Evolutionary conservation across 2,113 vertebrate genomes (phyloP), one percentile per base, ranked within the genome.

Genomic region (Gnathonemus longibarbis): DNA sequence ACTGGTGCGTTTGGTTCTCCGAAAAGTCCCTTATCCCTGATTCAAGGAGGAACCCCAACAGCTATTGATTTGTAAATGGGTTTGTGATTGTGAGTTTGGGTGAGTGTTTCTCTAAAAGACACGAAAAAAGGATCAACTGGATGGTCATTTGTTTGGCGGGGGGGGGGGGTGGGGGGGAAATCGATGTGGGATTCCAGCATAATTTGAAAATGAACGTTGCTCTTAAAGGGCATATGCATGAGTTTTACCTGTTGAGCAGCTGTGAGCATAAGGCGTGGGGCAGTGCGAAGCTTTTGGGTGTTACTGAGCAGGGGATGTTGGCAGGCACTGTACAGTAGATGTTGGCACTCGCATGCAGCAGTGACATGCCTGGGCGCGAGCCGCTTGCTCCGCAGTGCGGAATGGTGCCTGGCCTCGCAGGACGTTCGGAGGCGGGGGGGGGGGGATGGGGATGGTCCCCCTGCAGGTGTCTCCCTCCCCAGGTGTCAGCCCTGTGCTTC

Each of bases 401-500:
- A 39, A 77, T 77, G 31, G 56, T 58, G 84, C 86, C 91, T 91
- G 6, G 53, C 70, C 35, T 39, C 35, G 15, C 70, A 39, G 45
- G 83, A 13, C 24, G 9, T 62, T 9, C 5, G 3, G 49, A 49
- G 13, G 48, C 1, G 24, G 42, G 48, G 17, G 24, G 42, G 48
- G 48, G 2, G 10, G 46, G 8, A 0, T 1, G 46, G 46, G 46
- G 46, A 0, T 49, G 48, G 45, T 1, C 17, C 77, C 8, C 50
- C 31, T 39, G 15, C 35, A 15, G 35, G 24, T 27, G 5, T 19
- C 24, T 62, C 77, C 48, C 21, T 49, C 19, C 50, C 74, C 93
- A 90, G 91, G 94, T 58, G 85, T 93, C 70, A 94, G 95, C 95
- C 95, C 97, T 97, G 97, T 97, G 97, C 93, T 96, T 98, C 96